phyloP scores from a whole-genome alignment of 2,113 vertebrate genomes.

The Semnopithecus entellus region DNA sequence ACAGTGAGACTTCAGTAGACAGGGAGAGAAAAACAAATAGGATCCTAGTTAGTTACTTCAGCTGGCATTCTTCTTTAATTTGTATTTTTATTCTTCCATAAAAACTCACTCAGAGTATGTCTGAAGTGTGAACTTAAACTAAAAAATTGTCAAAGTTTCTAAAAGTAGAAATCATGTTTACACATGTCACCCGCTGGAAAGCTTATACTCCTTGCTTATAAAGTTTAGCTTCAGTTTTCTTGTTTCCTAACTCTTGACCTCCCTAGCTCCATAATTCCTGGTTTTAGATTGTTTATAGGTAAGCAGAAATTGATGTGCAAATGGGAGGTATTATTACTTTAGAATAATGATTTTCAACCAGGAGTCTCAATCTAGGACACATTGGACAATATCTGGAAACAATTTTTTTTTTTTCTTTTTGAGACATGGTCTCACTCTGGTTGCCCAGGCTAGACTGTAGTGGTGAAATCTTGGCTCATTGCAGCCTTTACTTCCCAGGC shows the following conservation, averaged over 20 bases:
- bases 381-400: not conserved
- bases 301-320: not conserved
- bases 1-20: slow-evolving; percentile 89
- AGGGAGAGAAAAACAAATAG: slow-evolving; percentile 15
- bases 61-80: not conserved
- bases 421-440: too few relatives aligned
- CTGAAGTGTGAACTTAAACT: not conserved
- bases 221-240: not conserved
- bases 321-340: not conserved
- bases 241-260: not conserved
- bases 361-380: not conserved
- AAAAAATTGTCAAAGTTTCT: not conserved
- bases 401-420: too few relatives aligned
- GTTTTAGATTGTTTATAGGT: not conserved
- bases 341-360: not conserved
- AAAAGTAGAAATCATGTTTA: not conserved
- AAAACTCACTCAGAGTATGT: not conserved
- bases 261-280: not conserved
- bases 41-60: not conserved
- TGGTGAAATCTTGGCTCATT: too few relatives aligned
- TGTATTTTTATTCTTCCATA: not conserved
- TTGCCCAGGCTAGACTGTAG: too few relatives aligned
- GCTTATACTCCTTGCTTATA: not conserved
- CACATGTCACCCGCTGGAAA: not conserved
- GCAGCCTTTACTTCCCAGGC: too few relatives aligned